Conservation (phyloP, 2,888 invertebrate genomes). For the Hipparchia sbordonii region DNA sequence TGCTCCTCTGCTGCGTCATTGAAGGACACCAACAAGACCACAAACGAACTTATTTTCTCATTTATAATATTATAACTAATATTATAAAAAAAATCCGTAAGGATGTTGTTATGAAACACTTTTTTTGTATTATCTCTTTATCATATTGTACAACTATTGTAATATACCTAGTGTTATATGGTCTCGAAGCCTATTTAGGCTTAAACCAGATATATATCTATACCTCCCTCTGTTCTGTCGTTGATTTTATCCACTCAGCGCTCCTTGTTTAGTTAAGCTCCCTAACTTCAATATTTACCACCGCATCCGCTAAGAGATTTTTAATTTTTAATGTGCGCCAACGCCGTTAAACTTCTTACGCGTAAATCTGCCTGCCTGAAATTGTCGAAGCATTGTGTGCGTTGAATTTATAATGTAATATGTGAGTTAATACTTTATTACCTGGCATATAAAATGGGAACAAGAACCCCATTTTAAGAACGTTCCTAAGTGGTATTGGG, state of each 20-base stretch:
- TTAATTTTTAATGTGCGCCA: constrained; percentile 49
- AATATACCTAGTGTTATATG: too few species aligned
- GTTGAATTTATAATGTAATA: constrained; percentile 42
- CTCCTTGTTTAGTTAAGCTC: constrained; percentile 37
- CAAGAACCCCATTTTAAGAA: constrained; percentile 9
- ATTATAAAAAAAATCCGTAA: too few species aligned
- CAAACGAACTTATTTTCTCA: too few species aligned
- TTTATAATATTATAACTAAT: too few species aligned
- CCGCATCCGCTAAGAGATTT: constrained; percentile 44
- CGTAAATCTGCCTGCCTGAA: constrained; percentile 35
- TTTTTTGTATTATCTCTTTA: too few species aligned
- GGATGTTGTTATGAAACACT: too few species aligned
- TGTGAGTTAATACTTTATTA: constrained; percentile 21
- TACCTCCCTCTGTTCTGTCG: not conserved
- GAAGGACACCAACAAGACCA: too few species aligned
- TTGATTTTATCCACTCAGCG: constrained; percentile 31
- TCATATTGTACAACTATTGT: too few species aligned
- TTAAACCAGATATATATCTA: not conserved
- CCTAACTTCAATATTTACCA: constrained; percentile 49
- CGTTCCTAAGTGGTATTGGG: constrained; percentile 8
- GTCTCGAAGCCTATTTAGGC: too few species aligned
- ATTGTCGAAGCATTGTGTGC: constrained; percentile 38
- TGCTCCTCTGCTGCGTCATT: too few species aligned
- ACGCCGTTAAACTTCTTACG: constrained; percentile 41
- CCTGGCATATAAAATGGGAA: not conserved